phyloP scores from a whole-genome alignment of 2,888 invertebrate species.

The Amiota communis region DNA sequence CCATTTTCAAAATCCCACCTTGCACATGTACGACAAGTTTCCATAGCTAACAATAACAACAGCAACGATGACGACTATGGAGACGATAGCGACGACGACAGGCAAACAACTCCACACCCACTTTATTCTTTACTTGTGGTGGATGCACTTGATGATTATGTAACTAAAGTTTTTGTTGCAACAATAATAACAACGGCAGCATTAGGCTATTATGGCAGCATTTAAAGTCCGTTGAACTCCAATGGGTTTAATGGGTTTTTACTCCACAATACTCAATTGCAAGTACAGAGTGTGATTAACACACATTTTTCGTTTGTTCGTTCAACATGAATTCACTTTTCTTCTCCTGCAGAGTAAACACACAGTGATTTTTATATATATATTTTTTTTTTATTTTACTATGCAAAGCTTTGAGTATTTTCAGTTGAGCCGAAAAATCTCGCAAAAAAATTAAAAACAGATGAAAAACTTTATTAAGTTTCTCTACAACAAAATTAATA shows the following conservation, averaged over 20 bases:
- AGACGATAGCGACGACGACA: no score
- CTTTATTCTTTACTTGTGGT: not conserved
- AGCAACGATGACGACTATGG: not conserved
- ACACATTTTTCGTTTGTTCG: slow-evolving; percentile 13
- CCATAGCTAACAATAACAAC: slow-evolving; percentile 53
- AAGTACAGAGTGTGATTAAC: slow-evolving; percentile 31
- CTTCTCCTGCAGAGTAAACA: slow-evolving; percentile 13
- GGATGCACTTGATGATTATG: not conserved
- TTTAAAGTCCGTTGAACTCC: not conserved
- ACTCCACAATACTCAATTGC: not conserved
- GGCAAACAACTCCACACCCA: not conserved
- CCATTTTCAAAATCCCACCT: slow-evolving; percentile 69
- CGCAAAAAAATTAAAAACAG: no score
- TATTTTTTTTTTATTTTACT: no score
- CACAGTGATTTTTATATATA: not conserved
- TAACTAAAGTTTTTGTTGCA: not conserved
- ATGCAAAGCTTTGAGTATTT: no score
- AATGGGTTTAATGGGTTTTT: not conserved
- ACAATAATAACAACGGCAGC: slow-evolving; percentile 36
- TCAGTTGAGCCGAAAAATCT: no score
- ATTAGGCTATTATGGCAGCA: slow-evolving; percentile 12
- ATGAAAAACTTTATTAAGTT: slow-evolving; percentile 38
- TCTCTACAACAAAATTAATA: slow-evolving; percentile 33
- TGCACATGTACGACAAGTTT: slow-evolving; percentile 70
- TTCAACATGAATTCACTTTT: slow-evolving; percentile 14